These are phyloP conservation scores for Pluvialis apricaria DNA, from an alignment of 2,113 vertebrate species.

Conservation along the genomic window DNA sequence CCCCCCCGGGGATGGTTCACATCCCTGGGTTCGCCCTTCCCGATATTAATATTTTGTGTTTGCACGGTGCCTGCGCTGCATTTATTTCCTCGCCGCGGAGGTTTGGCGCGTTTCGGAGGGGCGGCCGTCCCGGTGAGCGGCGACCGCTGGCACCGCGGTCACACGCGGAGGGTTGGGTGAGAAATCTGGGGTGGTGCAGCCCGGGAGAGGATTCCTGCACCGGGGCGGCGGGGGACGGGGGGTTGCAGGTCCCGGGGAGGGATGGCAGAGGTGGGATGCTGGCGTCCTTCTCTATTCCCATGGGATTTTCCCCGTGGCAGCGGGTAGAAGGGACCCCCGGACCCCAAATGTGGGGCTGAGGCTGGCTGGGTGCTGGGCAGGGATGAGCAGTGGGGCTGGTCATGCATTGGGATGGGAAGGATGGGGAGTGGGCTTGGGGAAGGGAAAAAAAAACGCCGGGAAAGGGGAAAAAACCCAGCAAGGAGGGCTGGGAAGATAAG, in stretches of 20 bases:
- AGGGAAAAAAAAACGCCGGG: not conserved
- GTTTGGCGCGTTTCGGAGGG: not conserved
- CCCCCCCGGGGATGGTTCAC: too few species aligned
- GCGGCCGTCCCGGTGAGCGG: too few species aligned
- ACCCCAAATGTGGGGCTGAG: not conserved
- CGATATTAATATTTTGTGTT: not conserved
- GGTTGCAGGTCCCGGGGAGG: too few species aligned
- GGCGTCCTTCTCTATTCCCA: not conserved
- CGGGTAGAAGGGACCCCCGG: fast-evolving
- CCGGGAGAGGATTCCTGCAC: not conserved
- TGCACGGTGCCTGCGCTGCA: too few species aligned
- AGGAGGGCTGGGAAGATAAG: not conserved
- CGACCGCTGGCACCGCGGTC: not conserved
- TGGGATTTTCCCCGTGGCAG: not conserved
- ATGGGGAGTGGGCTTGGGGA: too few species aligned
- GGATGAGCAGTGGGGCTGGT: not conserved
- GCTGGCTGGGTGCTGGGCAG: not conserved
- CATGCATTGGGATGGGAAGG: not conserved
- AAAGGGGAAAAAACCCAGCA: not conserved
- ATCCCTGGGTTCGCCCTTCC: too few species aligned
- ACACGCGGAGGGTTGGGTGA: not conserved
- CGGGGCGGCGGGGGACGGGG: fast-evolving
- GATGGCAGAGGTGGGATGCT: not conserved
- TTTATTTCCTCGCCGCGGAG: not conserved
- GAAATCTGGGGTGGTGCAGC: not conserved